Base-by-base conservation (phyloP, 2,888 invertebrate species). In the Zootermopsis nevadensis region DNA sequence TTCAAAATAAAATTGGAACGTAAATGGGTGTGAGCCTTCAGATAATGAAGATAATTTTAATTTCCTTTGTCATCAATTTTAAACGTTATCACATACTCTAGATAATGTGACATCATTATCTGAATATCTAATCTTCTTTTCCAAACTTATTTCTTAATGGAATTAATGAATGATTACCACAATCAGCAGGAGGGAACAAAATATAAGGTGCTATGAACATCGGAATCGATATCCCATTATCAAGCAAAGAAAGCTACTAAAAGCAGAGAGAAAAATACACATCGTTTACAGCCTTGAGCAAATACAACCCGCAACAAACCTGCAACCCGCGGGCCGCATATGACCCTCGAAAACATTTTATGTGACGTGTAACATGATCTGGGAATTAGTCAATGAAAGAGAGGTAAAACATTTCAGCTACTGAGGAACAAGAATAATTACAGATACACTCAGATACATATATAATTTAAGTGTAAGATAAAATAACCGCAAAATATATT, bases 81-180 rank as follows among this genome's bases (percentile, higher is more conserved):
- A 27, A 27, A 60, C n/a, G n/a, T 60, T 60, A 60, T 27, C 60
- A 27, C 27, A 60, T 60, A 60, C 27, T 27, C 6, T 60, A 60
- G n/a, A 27, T 60, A 60, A 76, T 48, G 76, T 76, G 48, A 38
- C 48, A 27, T 76, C 42, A 42, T 76, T 76, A 76, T 2, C 19
- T 42, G 27, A 76, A 27, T 35, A 30, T 76, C 48, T 42, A 30
- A 42, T 19, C 76, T 76, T 76, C 76, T n/a, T 48, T 76, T 60
- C 12, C 27, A n/a, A n/a, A 10, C 60, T 60, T 60, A 60, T 27
- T 60, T 60, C 60, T 48, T 76, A 76, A 76, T 76, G 76, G 76
- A 76, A 42, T 42, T 76, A 42, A 76, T 76, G 42, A 76, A 76
- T n/a, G 76, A 76, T 42, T 76, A 30, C 76, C 76, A 76, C n/a